Conservation (phyloP, 2,113 vertebrate species). For the Zootoca vivipara region DNA sequence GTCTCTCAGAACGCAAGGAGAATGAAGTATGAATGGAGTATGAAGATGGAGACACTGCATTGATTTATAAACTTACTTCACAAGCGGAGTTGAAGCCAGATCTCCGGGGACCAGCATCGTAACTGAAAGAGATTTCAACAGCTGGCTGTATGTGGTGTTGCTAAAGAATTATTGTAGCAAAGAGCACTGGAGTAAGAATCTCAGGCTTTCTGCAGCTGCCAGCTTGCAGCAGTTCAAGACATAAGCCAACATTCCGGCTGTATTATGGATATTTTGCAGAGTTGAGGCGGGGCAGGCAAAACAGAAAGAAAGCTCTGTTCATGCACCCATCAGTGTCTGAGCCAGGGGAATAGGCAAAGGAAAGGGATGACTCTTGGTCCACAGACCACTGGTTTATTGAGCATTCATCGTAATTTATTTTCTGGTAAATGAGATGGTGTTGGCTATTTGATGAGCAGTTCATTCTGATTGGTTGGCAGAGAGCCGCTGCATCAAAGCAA, state of each 20-base stretch:
- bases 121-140: not conserved
- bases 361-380: not conserved
- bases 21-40: too few relatives aligned
- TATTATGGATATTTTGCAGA: not conserved
- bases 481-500: too few relatives aligned
- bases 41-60: not conserved
- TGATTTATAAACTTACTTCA: not conserved
- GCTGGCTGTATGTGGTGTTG: not conserved
- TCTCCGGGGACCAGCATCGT: not conserved
- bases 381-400: not conserved
- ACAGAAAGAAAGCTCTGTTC: not conserved
- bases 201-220: not conserved
- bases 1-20: too few relatives aligned
- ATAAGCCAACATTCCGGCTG: not conserved
- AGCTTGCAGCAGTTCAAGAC: not conserved
- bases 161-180: not conserved
- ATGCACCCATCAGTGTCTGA: not conserved
- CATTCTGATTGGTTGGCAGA: too few relatives aligned
- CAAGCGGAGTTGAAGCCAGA: not conserved
- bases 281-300: not conserved
- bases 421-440: too few relatives aligned
- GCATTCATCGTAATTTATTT: too few relatives aligned
- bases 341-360: too few relatives aligned
- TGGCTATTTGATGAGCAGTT: too few relatives aligned
- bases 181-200: not conserved